Evolutionary conservation across 2,797 vertebrate species (phyloP).

Genomic region (Phaenicophaeus curvirostris): DNA sequence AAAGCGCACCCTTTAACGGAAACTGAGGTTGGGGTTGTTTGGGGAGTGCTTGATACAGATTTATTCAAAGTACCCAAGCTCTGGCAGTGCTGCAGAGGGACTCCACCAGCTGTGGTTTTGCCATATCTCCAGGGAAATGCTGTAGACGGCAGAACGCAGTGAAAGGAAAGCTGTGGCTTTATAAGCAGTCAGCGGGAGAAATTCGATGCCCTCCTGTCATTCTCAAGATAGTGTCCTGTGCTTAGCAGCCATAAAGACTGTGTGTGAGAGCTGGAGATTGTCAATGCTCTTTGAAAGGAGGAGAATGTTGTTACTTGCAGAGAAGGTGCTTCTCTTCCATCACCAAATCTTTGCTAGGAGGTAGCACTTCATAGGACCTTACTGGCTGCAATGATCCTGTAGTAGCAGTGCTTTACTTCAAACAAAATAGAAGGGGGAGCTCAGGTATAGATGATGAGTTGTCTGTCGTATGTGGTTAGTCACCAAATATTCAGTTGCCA

Average conservation of each 20-base stretch:
- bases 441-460: not conserved
- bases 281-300: not conserved
- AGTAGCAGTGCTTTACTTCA: not conserved
- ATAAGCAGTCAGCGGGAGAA: not conserved
- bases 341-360: not conserved
- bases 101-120: not conserved
- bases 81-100: not conserved
- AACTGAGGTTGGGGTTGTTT: not conserved
- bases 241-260: not conserved
- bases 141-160: not conserved
- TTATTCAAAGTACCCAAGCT: not conserved
- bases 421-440: not conserved
- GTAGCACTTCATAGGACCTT: not conserved
- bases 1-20: not conserved
- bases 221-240: not conserved
- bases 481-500: not conserved
- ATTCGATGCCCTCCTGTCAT: not conserved
- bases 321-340: not conserved
- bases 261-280: not conserved
- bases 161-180: not conserved
- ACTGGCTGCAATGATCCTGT: not conserved
- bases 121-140: not conserved
- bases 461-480: not conserved
- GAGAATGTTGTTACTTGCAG: not conserved
- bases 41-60: not conserved